These are phyloP conservation scores for Xyrauchen texanus DNA, from an alignment of 2,113 vertebrate species.

Conservation along the genomic window DNA sequence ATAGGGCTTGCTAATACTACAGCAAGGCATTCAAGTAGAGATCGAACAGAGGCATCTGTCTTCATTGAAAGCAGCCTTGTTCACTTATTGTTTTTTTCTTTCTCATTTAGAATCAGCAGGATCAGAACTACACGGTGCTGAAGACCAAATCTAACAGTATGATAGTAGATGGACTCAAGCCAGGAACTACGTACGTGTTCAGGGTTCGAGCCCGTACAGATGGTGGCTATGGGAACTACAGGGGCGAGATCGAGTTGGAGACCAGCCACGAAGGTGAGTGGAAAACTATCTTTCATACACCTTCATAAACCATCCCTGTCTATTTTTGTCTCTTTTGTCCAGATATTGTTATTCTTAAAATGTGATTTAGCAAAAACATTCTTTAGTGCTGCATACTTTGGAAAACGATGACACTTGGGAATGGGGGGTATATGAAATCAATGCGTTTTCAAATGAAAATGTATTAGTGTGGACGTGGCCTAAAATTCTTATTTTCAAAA, in stretches of 20 bases:
- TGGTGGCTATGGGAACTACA: constrained; percentile 93
- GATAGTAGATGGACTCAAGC: constrained; percentile 87
- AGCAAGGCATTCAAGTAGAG: background rate
- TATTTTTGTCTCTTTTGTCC: no score
- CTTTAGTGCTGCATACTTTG: no score
- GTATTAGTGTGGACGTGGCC: no score
- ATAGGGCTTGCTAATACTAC: background rate
- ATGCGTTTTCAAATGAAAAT: no score
- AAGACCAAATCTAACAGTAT: constrained; percentile 88
- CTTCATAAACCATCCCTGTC: no score
- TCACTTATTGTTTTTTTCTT: background rate
- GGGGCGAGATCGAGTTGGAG: constrained; percentile 97
- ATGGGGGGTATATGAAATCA: no score
- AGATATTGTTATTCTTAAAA: no score
- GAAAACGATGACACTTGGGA: no score
- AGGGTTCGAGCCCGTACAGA: constrained; percentile 94
- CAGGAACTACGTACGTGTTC: constrained; percentile 91
- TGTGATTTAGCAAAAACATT: no score
- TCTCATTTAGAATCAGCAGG: constrained; percentile 80
- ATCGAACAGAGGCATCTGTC: background rate
- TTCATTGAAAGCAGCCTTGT: background rate
- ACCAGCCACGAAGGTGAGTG: constrained; percentile 90
- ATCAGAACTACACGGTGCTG: constrained; percentile 91
- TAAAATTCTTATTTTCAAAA: no score
- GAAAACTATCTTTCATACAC: no score